Conservation (phyloP, 2,888 invertebrate genomes). For the Drosophila mettleri region DNA sequence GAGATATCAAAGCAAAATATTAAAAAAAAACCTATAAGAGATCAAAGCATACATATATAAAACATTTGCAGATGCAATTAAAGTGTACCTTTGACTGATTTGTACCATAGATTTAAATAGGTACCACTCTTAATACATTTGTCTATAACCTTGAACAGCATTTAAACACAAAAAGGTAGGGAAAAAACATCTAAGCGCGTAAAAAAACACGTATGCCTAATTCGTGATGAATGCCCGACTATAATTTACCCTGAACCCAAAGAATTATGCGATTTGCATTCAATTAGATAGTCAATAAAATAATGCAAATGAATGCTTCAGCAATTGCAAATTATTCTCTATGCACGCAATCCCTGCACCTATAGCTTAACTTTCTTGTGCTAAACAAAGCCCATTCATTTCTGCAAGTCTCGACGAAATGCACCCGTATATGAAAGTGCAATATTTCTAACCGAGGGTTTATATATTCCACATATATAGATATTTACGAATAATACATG, state of each 20-base stretch:
- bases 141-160: conserved; percentile 27
- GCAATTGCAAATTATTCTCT: neutral
- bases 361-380: neutral
- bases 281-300: neutral
- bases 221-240: conserved; percentile 3
- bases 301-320: conserved; percentile 3
- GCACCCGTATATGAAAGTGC: neutral
- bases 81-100: neutral
- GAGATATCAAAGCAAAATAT: too few species aligned
- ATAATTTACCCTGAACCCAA: conserved; percentile 4
- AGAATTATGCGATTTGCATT: neutral
- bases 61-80: neutral
- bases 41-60: neutral
- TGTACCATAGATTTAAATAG: neutral
- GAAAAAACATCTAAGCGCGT: neutral
- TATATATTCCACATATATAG: neutral
- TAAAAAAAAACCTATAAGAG: too few species aligned
- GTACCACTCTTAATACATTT: neutral
- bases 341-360: neutral
- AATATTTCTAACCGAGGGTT: neutral
- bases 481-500: neutral
- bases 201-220: neutral
- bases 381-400: neutral
- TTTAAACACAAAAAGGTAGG: neutral
- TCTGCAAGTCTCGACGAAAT: neutral